These are phyloP conservation scores for Mactromeris polynyma DNA, from an alignment of 2,888 invertebrate species.

Conservation along the genomic window DNA sequence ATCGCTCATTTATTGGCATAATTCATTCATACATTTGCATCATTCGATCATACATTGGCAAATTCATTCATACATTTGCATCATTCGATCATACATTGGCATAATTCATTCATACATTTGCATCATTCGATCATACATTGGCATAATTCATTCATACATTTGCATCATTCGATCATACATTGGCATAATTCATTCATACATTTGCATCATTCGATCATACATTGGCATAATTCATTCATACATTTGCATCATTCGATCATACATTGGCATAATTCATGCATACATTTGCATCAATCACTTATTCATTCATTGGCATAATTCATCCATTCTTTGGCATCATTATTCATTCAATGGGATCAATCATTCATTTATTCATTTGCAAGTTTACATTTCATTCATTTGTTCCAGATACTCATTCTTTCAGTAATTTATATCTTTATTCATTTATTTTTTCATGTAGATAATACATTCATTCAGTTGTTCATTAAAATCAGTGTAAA, in stretches of 20 bases:
- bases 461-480: too few relatives aligned
- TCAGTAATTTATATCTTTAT: too few relatives aligned
- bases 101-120: background rate
- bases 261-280: background rate
- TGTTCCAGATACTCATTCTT: too few relatives aligned
- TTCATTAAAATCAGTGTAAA: too few relatives aligned
- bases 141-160: background rate
- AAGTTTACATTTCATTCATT: too few relatives aligned
- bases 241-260: background rate
- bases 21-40: background rate
- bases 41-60: background rate
- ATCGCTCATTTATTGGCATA: background rate
- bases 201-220: background rate
- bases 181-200: background rate
- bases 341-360: too few relatives aligned
- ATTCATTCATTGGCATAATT: conserved; percentile 17
- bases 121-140: background rate
- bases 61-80: background rate
- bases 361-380: too few relatives aligned
- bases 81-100: background rate
- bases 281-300: background rate
- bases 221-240: background rate
- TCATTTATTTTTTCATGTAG: too few relatives aligned
- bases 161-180: background rate
- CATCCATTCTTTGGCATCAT: too few relatives aligned